These are phyloP conservation scores for Cololabis saira DNA, from an alignment of 2,113 vertebrate species.

Conservation along the genomic window DNA sequence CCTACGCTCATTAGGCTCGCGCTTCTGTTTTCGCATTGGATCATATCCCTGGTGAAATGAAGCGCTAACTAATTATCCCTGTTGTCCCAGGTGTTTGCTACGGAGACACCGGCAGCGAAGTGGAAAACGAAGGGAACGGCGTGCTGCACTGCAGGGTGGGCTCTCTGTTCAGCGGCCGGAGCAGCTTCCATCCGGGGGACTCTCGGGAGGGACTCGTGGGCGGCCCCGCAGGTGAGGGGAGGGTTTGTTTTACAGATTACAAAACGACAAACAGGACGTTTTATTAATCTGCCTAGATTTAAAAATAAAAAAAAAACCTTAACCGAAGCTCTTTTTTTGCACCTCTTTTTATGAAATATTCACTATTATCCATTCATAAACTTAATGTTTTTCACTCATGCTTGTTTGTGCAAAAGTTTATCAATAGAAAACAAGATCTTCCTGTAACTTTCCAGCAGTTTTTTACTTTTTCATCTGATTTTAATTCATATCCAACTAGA, in stretches of 20 bases:
- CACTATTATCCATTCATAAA: no score
- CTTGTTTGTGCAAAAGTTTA: no score
- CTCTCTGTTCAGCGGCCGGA: slow-evolving; percentile 78
- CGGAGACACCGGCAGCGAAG: slow-evolving; percentile 78
- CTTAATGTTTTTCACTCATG: no score
- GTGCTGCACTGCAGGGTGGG: slow-evolving; percentile 78
- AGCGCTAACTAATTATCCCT: slow-evolving; percentile 33
- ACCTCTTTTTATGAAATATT: no score
- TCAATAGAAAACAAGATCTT: no score
- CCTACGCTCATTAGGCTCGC: background rate
- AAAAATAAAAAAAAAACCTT: no score
- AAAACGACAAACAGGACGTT: no score
- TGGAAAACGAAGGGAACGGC: slow-evolving; percentile 77
- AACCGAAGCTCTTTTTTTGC: no score
- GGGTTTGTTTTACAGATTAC: background rate
- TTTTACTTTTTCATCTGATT: no score
- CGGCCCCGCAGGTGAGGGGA: slow-evolving; percentile 57
- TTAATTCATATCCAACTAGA: no score
- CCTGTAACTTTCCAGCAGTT: no score
- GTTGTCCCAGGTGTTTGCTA: slow-evolving; percentile 80
- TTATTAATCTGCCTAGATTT: no score
- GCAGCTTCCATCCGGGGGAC: slow-evolving; percentile 80
- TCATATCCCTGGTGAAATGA: slow-evolving; percentile 10
- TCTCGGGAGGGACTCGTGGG: slow-evolving; percentile 69
- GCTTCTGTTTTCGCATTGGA: slow-evolving; percentile 4